These are phyloP conservation scores for Cenopis cana DNA, from an alignment of 2,888 invertebrate species.

Conservation along the genomic window DNA sequence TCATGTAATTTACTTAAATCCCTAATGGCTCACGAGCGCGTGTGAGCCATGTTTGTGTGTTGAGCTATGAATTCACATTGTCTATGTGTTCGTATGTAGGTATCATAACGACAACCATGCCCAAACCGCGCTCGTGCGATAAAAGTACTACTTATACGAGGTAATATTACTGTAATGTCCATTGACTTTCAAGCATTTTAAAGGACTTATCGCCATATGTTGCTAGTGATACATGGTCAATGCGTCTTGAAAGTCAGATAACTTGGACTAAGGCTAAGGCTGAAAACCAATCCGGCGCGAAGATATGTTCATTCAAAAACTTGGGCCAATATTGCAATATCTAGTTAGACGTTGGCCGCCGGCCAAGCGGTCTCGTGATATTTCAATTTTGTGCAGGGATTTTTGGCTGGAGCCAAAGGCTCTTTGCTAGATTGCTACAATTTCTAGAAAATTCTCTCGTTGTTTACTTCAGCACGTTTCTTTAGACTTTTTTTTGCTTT, in stretches of 20 bases:
- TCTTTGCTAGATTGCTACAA: conserved; percentile 19
- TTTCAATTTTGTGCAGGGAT: conserved; percentile 32
- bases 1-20: too few relatives aligned
- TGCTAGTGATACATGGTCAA: neutral
- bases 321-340: conserved; percentile 12
- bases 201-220: too few relatives aligned
- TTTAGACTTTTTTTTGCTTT: neutral
- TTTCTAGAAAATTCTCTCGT: conserved; percentile 7
- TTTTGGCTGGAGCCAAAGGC: conserved; percentile 30
- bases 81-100: too few relatives aligned
- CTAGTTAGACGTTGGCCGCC: conserved; percentile 33
- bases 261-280: neutral
- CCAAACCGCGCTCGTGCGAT: too few relatives aligned
- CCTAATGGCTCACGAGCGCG: too few relatives aligned
- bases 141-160: too few relatives aligned
- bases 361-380: conserved; percentile 26
- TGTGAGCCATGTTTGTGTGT: too few relatives aligned
- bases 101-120: too few relatives aligned
- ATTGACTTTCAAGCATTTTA: neutral
- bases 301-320: conserved; percentile 30
- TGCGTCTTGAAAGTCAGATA: neutral
- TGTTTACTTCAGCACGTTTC: neutral
- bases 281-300: conserved; percentile 22
- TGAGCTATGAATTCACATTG: too few relatives aligned
- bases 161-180: neutral